phyloP scores from a whole-genome alignment of 2,797 vertebrate species.

The Ispidina lecontei region DNA sequence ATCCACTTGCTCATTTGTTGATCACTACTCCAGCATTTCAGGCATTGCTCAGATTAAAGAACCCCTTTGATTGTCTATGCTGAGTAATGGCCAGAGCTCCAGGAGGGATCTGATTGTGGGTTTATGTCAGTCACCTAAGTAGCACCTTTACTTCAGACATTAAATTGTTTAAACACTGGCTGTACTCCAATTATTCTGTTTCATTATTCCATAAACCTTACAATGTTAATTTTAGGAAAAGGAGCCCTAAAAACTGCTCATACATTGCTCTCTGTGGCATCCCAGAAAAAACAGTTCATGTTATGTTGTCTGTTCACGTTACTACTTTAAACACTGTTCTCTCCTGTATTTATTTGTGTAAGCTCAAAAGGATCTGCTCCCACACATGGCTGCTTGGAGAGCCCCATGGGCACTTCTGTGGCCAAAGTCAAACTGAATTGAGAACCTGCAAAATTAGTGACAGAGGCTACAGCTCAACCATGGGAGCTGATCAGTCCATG shows the following conservation, averaged over 20 bases:
- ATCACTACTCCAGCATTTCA: neutral
- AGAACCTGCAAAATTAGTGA: too few species aligned
- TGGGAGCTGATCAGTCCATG: rapidly evolving
- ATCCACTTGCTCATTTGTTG: neutral
- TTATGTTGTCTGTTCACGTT: rapidly evolving
- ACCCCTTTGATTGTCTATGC: rapidly evolving
- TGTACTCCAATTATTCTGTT: neutral
- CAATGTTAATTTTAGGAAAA: neutral
- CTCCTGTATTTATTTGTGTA: rapidly evolving
- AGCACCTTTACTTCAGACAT: neutral
- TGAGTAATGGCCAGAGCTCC: neutral
- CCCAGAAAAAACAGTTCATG: neutral
- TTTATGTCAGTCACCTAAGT: neutral
- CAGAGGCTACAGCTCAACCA: neutral
- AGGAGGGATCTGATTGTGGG: rapidly evolving
- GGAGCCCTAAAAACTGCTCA: neutral
- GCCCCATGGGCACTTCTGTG: rapidly evolving
- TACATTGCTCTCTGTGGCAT: neutral
- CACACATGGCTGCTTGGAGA: neutral
- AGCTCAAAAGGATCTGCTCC: neutral
- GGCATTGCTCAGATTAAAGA: neutral
- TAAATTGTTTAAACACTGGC: rapidly evolving
- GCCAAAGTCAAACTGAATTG: neutral
- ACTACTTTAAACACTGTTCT: neutral
- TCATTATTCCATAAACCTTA: neutral